Evolutionary conservation across 2,888 invertebrate species (phyloP), one percentile per base, ranked within the genome.

Genomic region (Habroteleia sp.): DNA sequence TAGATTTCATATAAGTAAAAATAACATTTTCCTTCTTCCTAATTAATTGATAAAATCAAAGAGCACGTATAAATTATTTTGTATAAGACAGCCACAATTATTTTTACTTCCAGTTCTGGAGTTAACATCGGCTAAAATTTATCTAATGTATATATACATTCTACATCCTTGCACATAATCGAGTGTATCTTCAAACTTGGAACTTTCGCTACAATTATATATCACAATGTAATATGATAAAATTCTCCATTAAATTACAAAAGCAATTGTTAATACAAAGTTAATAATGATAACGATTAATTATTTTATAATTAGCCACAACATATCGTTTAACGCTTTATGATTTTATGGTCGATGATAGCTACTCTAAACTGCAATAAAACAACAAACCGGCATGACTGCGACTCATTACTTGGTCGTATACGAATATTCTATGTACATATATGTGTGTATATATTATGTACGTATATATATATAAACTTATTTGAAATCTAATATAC

Each of bases 321-420:
- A 62, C 65, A 25, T 66, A 60, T 75, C 75, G 65, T 75, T 75
- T 71, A 75, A 75, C 71, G 69, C 75, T 71, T 44, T 37, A 48
- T 75, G 75, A 62, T 71, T 75, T 71, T 65, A 75, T 39, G 29
- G 44, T 46, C 29, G 11, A 41, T 48, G 69, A 58, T 56, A 68
- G 54, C 39, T 42, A 63, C 58, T 56, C 31, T 62, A 11, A 42
- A 27, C 41, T n/a, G 42, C 29, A 46, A 42, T 46, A 48, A 65
- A 31, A 31, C 20, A 60, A 66, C 50, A 44, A 44, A 41, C 44
- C 31, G 41, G 46, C 65, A 46, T 66, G 52, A 65, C 52, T 7
- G 29, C 37, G 35, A 54, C 14, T 66, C 54, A 35, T 42, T 63
- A 46, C 4, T n/a, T 39, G 13, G 42, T 27, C n/a, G n/a, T n/a